Percentiles rank a stretch among this genome's conserved stretches.
Conservation (phyloP, 2,888 invertebrate genomes). For the Eupsilia transversa region DNA sequence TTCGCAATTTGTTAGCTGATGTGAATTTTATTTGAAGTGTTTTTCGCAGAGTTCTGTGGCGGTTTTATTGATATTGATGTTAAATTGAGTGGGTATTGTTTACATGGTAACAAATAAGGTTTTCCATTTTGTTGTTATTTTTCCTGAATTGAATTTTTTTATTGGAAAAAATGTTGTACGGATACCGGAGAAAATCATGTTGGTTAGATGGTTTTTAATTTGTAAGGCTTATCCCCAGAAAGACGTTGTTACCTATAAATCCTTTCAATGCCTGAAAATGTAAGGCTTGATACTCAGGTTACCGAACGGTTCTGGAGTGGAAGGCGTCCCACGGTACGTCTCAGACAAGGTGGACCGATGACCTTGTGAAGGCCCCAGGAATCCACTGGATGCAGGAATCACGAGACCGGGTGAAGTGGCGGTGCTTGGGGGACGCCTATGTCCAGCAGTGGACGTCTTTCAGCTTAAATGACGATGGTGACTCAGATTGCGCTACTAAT, state of each 20-base stretch:
- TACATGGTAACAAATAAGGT: conserved; percentile 37
- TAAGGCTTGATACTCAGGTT: not conserved
- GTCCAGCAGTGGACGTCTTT: too few relatives aligned
- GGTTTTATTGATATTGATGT: conserved; percentile 51
- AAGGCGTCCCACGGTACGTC: too few relatives aligned
- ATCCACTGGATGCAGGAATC: too few relatives aligned
- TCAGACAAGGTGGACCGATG: too few relatives aligned
- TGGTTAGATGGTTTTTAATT: not conserved
- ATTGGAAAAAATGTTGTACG: not conserved
- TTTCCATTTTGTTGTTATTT: conserved; percentile 22
- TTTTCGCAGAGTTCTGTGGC: conserved; percentile 20
- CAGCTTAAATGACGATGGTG: too few relatives aligned
- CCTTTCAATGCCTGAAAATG: not conserved
- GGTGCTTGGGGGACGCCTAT: too few relatives aligned
- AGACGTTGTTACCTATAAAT: not conserved
- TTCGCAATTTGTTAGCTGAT: conserved; percentile 56
- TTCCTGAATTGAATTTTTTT: not conserved
- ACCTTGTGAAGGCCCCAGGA: too few relatives aligned
- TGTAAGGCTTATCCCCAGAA: not conserved
- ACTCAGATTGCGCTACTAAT: too few relatives aligned
- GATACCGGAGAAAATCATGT: not conserved
- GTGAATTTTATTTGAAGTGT: conserved; percentile 57
- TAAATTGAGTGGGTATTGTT: conserved; percentile 44
- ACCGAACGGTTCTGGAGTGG: too few relatives aligned
- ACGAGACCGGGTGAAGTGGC: too few relatives aligned